phyloP scores from a whole-genome alignment of 2,888 invertebrate genomes.

The Leuctra nigra region DNA sequence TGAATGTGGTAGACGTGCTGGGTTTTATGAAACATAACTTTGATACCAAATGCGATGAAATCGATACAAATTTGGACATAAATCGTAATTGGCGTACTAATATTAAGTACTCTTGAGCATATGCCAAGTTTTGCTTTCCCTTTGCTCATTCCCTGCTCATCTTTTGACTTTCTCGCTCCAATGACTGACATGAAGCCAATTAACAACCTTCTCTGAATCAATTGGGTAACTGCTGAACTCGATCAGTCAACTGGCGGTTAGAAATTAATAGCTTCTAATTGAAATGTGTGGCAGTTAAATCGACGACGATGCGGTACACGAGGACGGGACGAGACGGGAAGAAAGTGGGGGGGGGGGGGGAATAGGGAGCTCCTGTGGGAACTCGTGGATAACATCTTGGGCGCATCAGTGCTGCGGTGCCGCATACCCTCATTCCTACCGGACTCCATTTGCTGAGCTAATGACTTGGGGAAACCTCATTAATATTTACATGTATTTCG shows the following conservation, averaged over 20 bases:
- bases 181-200: too few relatives aligned
- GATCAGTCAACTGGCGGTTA: not conserved
- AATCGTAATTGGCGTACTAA: too few relatives aligned
- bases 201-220: not conserved
- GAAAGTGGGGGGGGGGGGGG: not conserved
- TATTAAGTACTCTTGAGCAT: too few relatives aligned
- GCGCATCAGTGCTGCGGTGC: not conserved
- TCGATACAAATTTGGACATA: too few relatives aligned
- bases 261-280: too few relatives aligned
- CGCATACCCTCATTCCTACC: conserved; percentile 14
- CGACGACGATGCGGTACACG: not conserved
- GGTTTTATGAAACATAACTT: not conserved
- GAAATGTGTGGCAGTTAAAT: not conserved
- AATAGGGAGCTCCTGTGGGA: not conserved
- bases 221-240: not conserved
- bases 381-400: not conserved
- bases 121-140: too few relatives aligned
- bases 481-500: conserved; percentile 29
- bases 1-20: not conserved
- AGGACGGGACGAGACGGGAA: not conserved
- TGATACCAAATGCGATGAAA: too few relatives aligned
- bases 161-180: too few relatives aligned
- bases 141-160: too few relatives aligned
- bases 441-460: conserved; percentile 29
- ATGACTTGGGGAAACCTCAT: conserved; percentile 29